These are phyloP conservation scores for Schizotus pectinicornis DNA, from an alignment of 2,888 invertebrate species.

Conservation along the genomic window DNA sequence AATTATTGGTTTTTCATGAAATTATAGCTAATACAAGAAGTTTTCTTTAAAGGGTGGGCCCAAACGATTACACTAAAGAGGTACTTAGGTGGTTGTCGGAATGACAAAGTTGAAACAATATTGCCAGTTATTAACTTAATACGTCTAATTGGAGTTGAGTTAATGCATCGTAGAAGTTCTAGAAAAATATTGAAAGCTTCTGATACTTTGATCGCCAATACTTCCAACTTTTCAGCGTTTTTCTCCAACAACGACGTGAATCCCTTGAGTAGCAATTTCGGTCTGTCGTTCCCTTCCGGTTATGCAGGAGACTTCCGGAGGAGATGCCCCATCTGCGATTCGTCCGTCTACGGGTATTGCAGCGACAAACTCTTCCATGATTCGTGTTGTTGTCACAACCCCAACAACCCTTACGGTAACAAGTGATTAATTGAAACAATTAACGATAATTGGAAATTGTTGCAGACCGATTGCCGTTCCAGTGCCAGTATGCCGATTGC, in stretches of 20 bases:
- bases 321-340: constrained; percentile 76
- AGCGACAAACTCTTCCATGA: constrained; percentile 77
- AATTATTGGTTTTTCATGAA: no score
- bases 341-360: constrained; percentile 79
- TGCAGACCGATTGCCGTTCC: constrained; percentile 63
- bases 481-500: constrained; percentile 73
- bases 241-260: constrained; percentile 30
- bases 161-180: no score
- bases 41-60: no score
- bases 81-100: no score
- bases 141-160: no score
- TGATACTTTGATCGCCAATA: no score
- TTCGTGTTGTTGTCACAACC: constrained; percentile 74
- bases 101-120: no score
- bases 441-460: constrained; percentile 37
- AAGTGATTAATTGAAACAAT: not conserved
- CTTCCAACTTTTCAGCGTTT: constrained; percentile 25
- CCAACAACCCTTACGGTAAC: constrained; percentile 58
- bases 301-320: constrained; percentile 29
- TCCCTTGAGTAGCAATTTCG: constrained; percentile 9
- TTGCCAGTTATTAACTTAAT: no score
- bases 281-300: constrained; percentile 8
- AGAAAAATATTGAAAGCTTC: no score
- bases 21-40: no score
- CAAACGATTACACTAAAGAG: no score